Conservation (phyloP, 2,888 invertebrate species). For the Ditylenchus weischeri region DNA sequence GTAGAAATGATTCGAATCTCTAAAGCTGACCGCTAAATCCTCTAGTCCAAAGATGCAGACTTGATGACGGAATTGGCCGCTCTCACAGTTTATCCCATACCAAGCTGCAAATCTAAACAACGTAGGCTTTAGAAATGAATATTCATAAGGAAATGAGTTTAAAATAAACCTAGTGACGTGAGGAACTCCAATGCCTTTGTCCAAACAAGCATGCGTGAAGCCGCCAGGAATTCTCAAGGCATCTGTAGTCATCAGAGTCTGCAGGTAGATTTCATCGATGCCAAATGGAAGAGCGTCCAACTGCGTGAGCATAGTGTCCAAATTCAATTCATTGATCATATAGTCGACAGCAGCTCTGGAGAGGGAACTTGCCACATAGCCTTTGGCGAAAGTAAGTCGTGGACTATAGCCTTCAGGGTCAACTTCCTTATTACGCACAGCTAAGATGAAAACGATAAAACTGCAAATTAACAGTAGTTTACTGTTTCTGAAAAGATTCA, state of each 20-base stretch:
- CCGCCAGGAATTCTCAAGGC: constrained; percentile 9
- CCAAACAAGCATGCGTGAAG: constrained; percentile 18
- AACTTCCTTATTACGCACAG: no score
- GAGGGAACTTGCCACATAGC: constrained; percentile 6
- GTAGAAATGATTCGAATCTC: constrained; percentile 8
- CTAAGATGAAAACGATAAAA: no score
- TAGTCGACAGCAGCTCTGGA: constrained; percentile 9
- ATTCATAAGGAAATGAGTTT: no score
- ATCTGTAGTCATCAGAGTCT: constrained; percentile 10
- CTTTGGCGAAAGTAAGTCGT: constrained; percentile 5
- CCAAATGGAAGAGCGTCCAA: constrained; percentile 5
- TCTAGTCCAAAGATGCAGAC: constrained; percentile 19
- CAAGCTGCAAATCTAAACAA: constrained; percentile 18
- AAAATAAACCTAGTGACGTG: constrained; percentile 9
- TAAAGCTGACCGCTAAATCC: constrained; percentile 13
- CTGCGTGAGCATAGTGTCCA: background rate
- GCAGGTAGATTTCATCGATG: constrained; percentile 15
- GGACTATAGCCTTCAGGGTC: background rate
- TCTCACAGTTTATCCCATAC: constrained; percentile 8
- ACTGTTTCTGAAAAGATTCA: constrained; percentile 2
- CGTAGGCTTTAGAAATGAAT: no score
- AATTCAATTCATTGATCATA: constrained; percentile 10
- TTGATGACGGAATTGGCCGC: constrained; percentile 1
- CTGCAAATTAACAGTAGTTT: background rate
- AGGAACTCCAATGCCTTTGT: background rate